Conservation (phyloP, 2,113 vertebrate species). For the Varanus salvator region DNA sequence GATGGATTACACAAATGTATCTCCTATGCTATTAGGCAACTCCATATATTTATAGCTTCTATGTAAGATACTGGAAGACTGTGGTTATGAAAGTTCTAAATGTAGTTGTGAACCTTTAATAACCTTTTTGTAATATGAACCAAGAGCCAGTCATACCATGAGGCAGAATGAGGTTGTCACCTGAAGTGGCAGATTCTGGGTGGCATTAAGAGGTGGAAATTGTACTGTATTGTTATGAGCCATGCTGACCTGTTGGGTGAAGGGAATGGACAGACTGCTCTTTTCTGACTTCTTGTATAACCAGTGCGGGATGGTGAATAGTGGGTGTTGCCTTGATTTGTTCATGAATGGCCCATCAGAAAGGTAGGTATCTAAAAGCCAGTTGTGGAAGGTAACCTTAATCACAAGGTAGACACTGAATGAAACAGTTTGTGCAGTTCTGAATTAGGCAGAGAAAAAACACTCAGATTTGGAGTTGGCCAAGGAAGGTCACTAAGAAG, state of each 20-base stretch:
- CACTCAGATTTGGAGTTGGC: background rate
- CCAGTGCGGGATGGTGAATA: background rate
- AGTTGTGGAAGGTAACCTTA: background rate
- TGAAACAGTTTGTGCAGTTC: background rate
- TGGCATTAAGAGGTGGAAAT: background rate
- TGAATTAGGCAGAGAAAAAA: background rate
- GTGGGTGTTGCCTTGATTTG: too few relatives aligned
- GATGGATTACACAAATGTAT: background rate
- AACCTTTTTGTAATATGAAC: background rate
- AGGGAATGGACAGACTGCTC: background rate
- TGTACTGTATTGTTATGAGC: background rate
- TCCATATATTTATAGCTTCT: background rate
- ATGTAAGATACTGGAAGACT: background rate
- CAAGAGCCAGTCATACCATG: background rate
- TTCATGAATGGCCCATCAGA: background rate
- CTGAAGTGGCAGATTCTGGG: background rate
- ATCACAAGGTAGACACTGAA: background rate
- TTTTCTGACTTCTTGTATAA: background rate
- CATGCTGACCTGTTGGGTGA: background rate
- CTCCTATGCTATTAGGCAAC: background rate
- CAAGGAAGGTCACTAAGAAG: background rate
- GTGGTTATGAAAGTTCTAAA: background rate
- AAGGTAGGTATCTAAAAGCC: background rate
- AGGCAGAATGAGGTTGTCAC: background rate
- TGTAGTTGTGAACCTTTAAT: background rate